phyloP scores from a whole-genome alignment of 2,797 vertebrate genomes.

The Chaunax sp. region DNA sequence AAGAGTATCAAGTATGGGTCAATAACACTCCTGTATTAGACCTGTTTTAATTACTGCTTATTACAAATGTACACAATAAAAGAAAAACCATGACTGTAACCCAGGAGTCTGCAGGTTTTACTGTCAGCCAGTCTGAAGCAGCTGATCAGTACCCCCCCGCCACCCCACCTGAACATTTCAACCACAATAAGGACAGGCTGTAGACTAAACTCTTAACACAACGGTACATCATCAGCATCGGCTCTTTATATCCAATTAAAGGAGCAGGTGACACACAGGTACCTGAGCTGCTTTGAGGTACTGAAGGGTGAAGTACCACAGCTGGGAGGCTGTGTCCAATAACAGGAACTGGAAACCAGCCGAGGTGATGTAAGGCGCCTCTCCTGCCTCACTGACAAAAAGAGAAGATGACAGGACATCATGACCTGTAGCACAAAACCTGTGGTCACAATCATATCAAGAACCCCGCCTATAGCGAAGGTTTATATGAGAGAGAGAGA shows the following conservation, averaged over 20 bases:
- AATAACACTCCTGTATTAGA: no score
- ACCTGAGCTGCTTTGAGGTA: constrained; percentile 91
- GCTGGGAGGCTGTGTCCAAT: constrained; percentile 92
- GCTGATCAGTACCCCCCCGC: no score
- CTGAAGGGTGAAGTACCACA: constrained; percentile 96
- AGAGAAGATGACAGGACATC: constrained; percentile 7
- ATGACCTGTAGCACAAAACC: neutral
- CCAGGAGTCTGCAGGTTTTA: neutral
- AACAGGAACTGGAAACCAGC: constrained; percentile 95
- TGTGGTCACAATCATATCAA: neutral
- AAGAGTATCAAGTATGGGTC: no score
- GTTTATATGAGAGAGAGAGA: no score
- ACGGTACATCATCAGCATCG: no score
- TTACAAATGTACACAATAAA: no score
- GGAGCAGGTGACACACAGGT: neutral
- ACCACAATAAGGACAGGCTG: neutral
- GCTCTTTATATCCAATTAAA: neutral
- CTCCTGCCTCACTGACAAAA: constrained; percentile 84
- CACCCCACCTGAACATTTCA: no score
- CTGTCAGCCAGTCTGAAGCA: neutral
- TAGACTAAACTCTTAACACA: no score
- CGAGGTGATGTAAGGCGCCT: constrained; percentile 92
- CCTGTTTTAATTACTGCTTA: no score
- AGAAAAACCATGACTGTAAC: neutral
- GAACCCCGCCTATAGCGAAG: no score